phyloP scores from a whole-genome alignment of 2,797 vertebrate species.

The Taenioides sp. region DNA sequence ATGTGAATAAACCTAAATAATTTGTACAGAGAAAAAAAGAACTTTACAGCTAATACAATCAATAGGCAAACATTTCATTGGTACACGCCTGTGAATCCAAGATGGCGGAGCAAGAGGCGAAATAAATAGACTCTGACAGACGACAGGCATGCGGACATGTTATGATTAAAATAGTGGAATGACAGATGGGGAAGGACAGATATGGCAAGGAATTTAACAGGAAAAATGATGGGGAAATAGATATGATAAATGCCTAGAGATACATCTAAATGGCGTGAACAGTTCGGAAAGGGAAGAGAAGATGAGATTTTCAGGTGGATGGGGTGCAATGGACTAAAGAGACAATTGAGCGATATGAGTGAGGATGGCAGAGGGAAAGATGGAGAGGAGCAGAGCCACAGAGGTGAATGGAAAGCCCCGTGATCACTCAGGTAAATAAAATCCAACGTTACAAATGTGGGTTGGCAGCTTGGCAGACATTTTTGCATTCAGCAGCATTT shows the following conservation, averaged over 20 bases:
- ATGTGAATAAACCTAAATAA: too few relatives aligned
- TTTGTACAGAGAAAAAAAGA: too few relatives aligned
- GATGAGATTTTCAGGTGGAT: conserved; percentile 44
- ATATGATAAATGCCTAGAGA: conserved; percentile 32
- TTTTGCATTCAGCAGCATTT: conserved; percentile 20
- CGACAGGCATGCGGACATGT: conserved; percentile 31
- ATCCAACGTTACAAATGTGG: conserved; percentile 44
- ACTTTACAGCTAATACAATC: background rate
- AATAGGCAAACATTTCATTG: background rate
- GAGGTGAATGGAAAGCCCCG: conserved; percentile 33
- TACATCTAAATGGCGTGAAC: conserved; percentile 47
- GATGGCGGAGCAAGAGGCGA: background rate
- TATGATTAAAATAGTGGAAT: conserved; percentile 42
- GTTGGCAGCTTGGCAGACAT: conserved; percentile 22
- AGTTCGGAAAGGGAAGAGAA: conserved; percentile 21
- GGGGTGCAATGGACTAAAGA: conserved; percentile 63
- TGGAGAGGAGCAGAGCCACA: conserved; percentile 43
- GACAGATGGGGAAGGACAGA: conserved; percentile 45
- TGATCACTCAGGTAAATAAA: conserved; percentile 58
- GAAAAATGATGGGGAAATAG: conserved; percentile 46
- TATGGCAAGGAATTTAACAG: conserved; percentile 25
- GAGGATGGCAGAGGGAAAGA: conserved; percentile 41
- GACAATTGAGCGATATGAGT: conserved; percentile 57
- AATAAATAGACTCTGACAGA: conserved; percentile 28
- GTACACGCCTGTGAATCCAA: background rate